phyloP scores from a whole-genome alignment of 2,797 vertebrate species.

The Catamblyrhynchus diadema region DNA sequence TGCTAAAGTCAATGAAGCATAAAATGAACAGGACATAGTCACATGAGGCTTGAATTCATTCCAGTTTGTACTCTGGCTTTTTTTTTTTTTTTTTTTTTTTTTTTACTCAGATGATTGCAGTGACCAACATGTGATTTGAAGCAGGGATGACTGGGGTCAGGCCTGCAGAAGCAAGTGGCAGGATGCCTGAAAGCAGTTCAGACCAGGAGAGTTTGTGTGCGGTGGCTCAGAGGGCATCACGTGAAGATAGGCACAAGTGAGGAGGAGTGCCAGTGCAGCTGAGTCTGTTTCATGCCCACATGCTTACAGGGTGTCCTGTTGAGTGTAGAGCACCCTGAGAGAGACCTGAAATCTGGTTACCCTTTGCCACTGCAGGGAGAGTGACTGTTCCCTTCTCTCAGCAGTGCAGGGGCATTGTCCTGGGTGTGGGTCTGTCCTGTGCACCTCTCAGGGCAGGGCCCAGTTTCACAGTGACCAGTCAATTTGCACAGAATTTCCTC shows the following conservation, averaged over 20 bases:
- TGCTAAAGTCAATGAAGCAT: conserved; percentile 68
- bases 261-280: neutral
- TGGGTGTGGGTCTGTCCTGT: neutral
- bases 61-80: conserved; percentile 38
- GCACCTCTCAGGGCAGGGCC: neutral
- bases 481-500: neutral
- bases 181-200: conserved; percentile 39
- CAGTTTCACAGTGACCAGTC: no score
- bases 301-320: conserved; percentile 11
- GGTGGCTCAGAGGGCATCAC: neutral
- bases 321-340: neutral
- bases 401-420: neutral
- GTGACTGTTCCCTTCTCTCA: neutral
- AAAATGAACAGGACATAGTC: conserved; percentile 62
- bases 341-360: neutral
- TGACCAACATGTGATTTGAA: conserved; percentile 54
- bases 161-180: conserved; percentile 30
- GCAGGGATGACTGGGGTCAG: conserved; percentile 25
- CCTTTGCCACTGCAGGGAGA: neutral
- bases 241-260: neutral
- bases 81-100: neutral
- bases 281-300: neutral
- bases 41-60: conserved; percentile 65
- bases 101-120: conserved; percentile 43
- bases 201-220: neutral